phyloP scores from a whole-genome alignment of 2,888 invertebrate species.

The Metacarcinus magister region DNA sequence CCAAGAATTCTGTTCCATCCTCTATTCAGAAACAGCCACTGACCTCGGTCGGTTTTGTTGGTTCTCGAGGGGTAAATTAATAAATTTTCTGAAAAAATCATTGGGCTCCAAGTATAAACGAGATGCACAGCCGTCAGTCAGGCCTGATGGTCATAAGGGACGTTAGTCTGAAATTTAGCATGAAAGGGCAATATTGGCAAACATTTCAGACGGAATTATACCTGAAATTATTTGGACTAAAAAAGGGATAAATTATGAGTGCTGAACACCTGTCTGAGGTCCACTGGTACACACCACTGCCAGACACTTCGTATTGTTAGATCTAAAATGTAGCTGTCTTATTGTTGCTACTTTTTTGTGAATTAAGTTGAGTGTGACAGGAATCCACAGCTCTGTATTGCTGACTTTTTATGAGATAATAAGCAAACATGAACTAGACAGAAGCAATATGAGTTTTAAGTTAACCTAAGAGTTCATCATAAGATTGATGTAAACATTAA shows the following conservation, averaged over 20 bases:
- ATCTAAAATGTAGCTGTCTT: not conserved
- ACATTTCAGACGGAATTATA: not conserved
- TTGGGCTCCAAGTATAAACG: slow-evolving; percentile 41
- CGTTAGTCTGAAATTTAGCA: slow-evolving; percentile 45
- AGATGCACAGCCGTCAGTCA: slow-evolving; percentile 41
- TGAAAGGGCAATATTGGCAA: slow-evolving; percentile 28
- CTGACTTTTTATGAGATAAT: not conserved
- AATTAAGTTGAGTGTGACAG: not conserved
- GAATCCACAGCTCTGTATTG: not conserved
- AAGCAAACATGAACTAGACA: not conserved
- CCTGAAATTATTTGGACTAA: slow-evolving; percentile 29
- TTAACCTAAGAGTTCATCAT: slow-evolving; percentile 6
- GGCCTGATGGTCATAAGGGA: slow-evolving; percentile 26
- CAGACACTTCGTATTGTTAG: slow-evolving; percentile 45
- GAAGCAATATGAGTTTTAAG: not conserved
- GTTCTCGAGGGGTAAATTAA: slow-evolving; percentile 10
- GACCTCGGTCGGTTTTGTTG: slow-evolving; percentile 41
- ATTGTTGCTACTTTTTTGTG: not conserved
- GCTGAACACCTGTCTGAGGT: slow-evolving; percentile 41
- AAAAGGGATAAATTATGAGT: slow-evolving; percentile 6
- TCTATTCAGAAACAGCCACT: slow-evolving; percentile 36
- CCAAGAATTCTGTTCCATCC: slow-evolving; percentile 33
- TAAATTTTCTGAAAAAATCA: slow-evolving; percentile 32
- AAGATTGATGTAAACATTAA: not conserved
- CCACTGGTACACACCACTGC: slow-evolving; percentile 48